phyloP scores from a whole-genome alignment of 2,113 vertebrate genomes.

The Etheostoma spectabile region DNA sequence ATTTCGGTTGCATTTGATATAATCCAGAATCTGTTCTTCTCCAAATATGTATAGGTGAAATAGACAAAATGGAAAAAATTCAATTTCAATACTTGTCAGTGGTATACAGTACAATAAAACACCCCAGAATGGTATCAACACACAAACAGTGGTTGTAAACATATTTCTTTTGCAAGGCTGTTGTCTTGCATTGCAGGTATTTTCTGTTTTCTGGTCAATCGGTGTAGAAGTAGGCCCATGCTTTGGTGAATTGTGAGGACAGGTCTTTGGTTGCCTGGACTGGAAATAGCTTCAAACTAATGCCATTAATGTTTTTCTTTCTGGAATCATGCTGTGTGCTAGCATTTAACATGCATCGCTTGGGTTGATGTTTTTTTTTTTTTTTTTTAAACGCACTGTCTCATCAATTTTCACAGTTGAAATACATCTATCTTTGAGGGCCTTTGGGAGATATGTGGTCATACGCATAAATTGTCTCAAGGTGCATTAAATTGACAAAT shows the following conservation, averaged over 20 bases:
- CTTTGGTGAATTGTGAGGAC: conserved; percentile 31
- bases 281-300: conserved; percentile 43
- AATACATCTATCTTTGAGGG: conserved; percentile 51
- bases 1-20: not conserved
- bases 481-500: conserved; percentile 12
- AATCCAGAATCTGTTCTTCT: not conserved
- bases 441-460: conserved; percentile 50
- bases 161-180: not conserved
- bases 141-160: not conserved
- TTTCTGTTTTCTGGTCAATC: conserved; percentile 74
- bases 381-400: conserved; percentile 5
- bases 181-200: not conserved
- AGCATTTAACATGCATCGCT: conserved; percentile 64
- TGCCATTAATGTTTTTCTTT: conserved; percentile 41
- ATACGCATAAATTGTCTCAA: not conserved
- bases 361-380: conserved; percentile 29
- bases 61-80: not conserved
- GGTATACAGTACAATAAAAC: not conserved
- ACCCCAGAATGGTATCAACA: not conserved
- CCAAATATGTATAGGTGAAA: not conserved
- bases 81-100: not conserved
- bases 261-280: conserved; percentile 10
- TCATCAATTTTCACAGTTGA: conserved; percentile 44
- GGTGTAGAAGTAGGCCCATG: conserved; percentile 29
- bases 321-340: conserved; percentile 53